Evolutionary conservation across 2,113 vertebrate species (phyloP).

Genomic region (Nymphicus hollandicus): DNA sequence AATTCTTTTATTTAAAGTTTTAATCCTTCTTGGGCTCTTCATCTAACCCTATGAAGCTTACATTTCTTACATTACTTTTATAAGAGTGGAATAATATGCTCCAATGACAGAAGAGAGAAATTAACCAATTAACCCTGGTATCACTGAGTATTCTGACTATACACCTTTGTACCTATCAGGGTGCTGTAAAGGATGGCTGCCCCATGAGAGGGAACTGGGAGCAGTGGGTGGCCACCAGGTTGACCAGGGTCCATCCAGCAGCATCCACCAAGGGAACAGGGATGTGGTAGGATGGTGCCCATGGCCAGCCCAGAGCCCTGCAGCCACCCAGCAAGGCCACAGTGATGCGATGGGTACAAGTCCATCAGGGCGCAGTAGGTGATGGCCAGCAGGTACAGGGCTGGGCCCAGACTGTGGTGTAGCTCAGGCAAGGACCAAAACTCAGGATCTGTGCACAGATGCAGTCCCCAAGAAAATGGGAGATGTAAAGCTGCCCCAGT

Average conservation of each 20-base stretch:
- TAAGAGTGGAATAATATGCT: background rate
- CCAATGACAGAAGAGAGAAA: background rate
- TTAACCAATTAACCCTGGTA: background rate
- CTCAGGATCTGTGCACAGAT: background rate
- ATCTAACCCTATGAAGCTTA: background rate
- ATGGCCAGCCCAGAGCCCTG: background rate
- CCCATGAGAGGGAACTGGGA: background rate
- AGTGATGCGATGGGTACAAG: background rate
- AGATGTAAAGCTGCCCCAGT: background rate
- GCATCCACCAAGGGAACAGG: background rate
- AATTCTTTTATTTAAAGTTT: background rate
- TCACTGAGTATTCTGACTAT: background rate
- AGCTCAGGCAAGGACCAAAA: background rate
- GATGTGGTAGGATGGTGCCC: too few species aligned
- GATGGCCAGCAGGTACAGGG: background rate
- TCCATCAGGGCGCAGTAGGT: accelerated
- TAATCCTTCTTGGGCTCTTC: background rate
- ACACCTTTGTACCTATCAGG: background rate
- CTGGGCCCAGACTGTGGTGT: accelerated
- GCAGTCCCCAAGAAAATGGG: background rate
- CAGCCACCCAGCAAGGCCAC: accelerated
- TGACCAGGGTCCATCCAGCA: background rate
- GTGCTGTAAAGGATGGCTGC: background rate
- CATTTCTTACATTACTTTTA: background rate
- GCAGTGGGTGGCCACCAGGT: too few species aligned